Evolutionary conservation across 2,797 vertebrate genomes (phyloP), one percentile per base, ranked within the genome.

Genomic region (Enteromius unitaeniatus): DNA sequence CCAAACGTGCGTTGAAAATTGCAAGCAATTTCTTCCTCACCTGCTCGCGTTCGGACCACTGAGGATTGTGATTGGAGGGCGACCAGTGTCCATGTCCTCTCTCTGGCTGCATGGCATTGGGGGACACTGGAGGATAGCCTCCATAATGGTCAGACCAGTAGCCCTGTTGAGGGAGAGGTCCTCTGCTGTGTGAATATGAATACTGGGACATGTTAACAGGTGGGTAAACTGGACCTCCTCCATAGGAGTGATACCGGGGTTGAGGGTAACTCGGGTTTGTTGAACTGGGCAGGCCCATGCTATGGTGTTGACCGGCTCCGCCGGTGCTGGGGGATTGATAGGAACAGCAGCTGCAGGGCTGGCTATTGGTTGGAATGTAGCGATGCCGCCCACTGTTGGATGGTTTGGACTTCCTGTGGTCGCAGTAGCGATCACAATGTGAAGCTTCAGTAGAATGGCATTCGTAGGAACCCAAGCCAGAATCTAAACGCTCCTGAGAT

Each of bases 381-480:
- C 83, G 88, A 23, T 88, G 89, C 26, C 65, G 81, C 3, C 65
- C 76, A 8, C 5, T 42, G 49, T 68, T 81, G 13, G 26, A 10
- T 1, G 79, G 78, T 70, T 86, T 88, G 34, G 53, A 37, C 65
- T 87, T 86, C 37, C 82, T 68, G 28, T 88, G 84, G 0, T 78
- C 15, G 15, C 87, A 88, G 68, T 78, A 70, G 55, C 64, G 87
- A 15, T 93, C 91, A 19, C 68, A 42, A 28, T 83, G 65, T 45
- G 55, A 62, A 11, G 80, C 26, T n/a, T 93, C 92, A 11, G 55
- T 0, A 0, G 70, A 81, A 83, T 90, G 91, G 72, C 87, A 89
- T 51, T 95, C 94, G 5, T 94, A 92, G 23, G 95, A 95, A 70
- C 95, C 93, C 40, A 95, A 83, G 45, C 95, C 94, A 2, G 95